Evolutionary conservation across 2,888 invertebrate species (phyloP), one percentile per base, ranked within the genome.

Genomic region (Mythimna lalbum): DNA sequence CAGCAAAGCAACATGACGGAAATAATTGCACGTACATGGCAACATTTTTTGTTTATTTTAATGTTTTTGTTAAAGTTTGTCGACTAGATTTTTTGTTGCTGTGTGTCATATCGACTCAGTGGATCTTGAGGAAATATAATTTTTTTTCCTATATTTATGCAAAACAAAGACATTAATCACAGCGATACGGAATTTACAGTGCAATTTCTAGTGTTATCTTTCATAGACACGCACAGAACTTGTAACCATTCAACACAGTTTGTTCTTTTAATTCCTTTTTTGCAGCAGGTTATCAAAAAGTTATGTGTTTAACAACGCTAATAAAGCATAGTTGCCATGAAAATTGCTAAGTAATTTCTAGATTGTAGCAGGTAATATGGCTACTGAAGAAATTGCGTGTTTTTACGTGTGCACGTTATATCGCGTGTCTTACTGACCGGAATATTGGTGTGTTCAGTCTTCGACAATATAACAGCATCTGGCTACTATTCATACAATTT

Each of bases 21-120:
- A 90, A 90, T 91, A 89, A 92, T 91, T 88, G 85, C 83, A 81
- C 71, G 85, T 78, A 88, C 87, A 83, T 85, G 85, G 80, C 80
- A 78, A 86, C 80, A 82, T 78, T 76, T 80, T 78, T 86, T 82
- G 82, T 86, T 72, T 81, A 78, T 81, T 67, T 76, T 69, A 68
- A 86, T 82, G 81, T 78, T 63, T 73, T 74, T 74, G 55, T 69
- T 66, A 50, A 27, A 52, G 39, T 69, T 47, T 14, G 21, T 50
- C n/a, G 0, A 63, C n/a, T 62, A 14, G 3, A 10, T 66, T 69
- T 76, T 76, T 69, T 59, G 23, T 27, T 10, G 39, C 33, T 57
- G 10, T 79, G 75, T 80, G 77, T 62, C 62, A 79, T 84, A 82
- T 65, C 61, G n/a, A 49, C 50, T 39, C 4, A 0, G 6, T 39